These are phyloP conservation scores for Lepus timidus DNA, from an alignment of 2,113 vertebrate genomes.

Conservation along the genomic window DNA sequence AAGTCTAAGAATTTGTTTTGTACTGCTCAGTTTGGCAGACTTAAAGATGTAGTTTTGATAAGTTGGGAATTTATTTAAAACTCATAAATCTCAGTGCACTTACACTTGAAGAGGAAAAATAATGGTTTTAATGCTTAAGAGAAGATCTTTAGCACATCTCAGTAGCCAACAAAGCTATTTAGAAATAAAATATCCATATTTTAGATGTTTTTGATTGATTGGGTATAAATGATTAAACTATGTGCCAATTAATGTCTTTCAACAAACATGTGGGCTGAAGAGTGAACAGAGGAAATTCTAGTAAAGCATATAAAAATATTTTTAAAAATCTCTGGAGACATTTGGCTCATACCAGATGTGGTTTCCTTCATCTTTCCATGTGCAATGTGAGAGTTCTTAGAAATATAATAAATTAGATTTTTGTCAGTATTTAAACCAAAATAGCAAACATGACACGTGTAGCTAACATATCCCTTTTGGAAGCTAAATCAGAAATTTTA, in stretches of 20 bases:
- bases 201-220: slow-evolving; percentile 24
- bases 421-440: slow-evolving; percentile 57
- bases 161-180: slow-evolving; percentile 24
- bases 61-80: slow-evolving; percentile 40
- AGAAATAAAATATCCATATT: slow-evolving; percentile 50
- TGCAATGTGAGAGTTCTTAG: neutral
- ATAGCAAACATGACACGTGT: neutral
- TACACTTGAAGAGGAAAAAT: slow-evolving; percentile 34
- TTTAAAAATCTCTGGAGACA: slow-evolving; percentile 38
- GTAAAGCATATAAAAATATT: slow-evolving; percentile 21
- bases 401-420: slow-evolving; percentile 66
- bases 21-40: neutral
- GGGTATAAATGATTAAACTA: slow-evolving; percentile 49
- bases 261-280: neutral
- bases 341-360: slow-evolving; percentile 19
- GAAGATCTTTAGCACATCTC: slow-evolving; percentile 39
- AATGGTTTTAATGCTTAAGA: slow-evolving; percentile 44
- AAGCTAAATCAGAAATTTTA: slow-evolving; percentile 16
- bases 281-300: slow-evolving; percentile 15
- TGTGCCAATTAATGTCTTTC: slow-evolving; percentile 41
- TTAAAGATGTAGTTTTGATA: slow-evolving; percentile 25
- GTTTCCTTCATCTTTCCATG: neutral
- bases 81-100: slow-evolving; percentile 48
- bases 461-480: slow-evolving; percentile 13
- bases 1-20: slow-evolving; percentile 29